Conservation (phyloP, 2,888 invertebrate genomes). For the Camponotus fellah region DNA sequence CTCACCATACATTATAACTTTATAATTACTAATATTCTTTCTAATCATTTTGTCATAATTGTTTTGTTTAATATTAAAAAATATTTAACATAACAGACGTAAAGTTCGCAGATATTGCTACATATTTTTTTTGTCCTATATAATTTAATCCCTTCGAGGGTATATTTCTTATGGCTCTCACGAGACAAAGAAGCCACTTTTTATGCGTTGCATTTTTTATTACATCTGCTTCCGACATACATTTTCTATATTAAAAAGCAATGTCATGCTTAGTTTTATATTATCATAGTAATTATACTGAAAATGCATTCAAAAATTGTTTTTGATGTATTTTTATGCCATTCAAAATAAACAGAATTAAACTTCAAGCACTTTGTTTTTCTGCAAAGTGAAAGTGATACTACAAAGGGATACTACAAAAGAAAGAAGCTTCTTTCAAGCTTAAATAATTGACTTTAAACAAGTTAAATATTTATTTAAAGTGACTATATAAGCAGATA, state of each 20-base stretch:
- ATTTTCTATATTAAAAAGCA: not conserved
- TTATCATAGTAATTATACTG: not conserved
- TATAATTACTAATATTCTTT: not conserved
- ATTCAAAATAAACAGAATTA: not conserved
- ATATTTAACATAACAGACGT: not conserved
- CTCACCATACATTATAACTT: not conserved
- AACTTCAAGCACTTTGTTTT: not conserved
- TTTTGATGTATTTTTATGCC: not conserved
- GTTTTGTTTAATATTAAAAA: not conserved
- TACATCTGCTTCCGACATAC: not conserved
- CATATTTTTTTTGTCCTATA: not conserved
- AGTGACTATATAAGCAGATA: not conserved
- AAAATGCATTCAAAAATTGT: not conserved
- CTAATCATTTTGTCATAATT: not conserved
- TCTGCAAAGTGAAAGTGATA: not conserved
- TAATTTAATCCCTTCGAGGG: not conserved
- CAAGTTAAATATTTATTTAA: not conserved
- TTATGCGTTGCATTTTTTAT: not conserved
- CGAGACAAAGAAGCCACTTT: not conserved
- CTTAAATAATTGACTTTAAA: not conserved
- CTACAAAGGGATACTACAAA: not conserved
- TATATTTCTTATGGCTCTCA: not conserved
- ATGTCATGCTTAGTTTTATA: not conserved
- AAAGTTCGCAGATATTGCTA: not conserved
- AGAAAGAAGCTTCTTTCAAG: not conserved